Percentiles rank a stretch among this genome's conserved stretches.
phyloP scores from a whole-genome alignment of 2,113 vertebrate genomes.

The Lepisosteus osseus region DNA sequence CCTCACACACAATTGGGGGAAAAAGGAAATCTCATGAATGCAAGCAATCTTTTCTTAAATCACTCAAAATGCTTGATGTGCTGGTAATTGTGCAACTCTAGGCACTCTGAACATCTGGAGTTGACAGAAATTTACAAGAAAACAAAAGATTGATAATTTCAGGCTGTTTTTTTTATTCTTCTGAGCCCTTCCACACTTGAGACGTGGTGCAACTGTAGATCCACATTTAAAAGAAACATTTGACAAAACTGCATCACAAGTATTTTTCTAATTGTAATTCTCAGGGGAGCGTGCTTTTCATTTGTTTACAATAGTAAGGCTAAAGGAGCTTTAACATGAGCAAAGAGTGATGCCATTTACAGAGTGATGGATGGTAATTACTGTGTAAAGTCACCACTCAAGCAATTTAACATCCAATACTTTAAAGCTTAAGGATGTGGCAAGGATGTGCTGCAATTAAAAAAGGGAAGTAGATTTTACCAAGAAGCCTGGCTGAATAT shows the following conservation, averaged over 20 bases:
- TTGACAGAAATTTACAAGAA: slow-evolving; percentile 57
- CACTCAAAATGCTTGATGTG: slow-evolving; percentile 66
- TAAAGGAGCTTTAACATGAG: slow-evolving; percentile 36
- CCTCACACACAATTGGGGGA: too few relatives aligned
- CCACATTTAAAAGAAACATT: too few relatives aligned
- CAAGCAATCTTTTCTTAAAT: background rate
- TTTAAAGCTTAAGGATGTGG: slow-evolving; percentile 39
- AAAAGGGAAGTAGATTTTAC: background rate
- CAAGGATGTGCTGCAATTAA: slow-evolving; percentile 16
- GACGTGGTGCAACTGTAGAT: slow-evolving; percentile 25
- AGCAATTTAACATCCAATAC: slow-evolving; percentile 35
- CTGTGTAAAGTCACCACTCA: slow-evolving; percentile 34
- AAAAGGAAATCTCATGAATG: too few relatives aligned
- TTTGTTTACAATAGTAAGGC: slow-evolving; percentile 37
- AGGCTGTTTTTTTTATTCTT: slow-evolving; percentile 43
- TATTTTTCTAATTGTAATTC: background rate
- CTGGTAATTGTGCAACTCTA: slow-evolving; percentile 48
- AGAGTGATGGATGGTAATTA: slow-evolving; percentile 34
- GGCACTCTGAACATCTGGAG: slow-evolving; percentile 54
- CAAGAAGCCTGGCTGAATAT: background rate
- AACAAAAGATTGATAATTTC: slow-evolving; percentile 59
- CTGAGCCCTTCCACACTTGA: slow-evolving; percentile 50
- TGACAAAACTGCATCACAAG: too few relatives aligned
- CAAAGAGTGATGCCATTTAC: slow-evolving; percentile 32
- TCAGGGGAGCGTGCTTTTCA: slow-evolving; percentile 33